Conservation (phyloP, 2,888 invertebrate species). For the Drosophila nr. perissopoda region DNA sequence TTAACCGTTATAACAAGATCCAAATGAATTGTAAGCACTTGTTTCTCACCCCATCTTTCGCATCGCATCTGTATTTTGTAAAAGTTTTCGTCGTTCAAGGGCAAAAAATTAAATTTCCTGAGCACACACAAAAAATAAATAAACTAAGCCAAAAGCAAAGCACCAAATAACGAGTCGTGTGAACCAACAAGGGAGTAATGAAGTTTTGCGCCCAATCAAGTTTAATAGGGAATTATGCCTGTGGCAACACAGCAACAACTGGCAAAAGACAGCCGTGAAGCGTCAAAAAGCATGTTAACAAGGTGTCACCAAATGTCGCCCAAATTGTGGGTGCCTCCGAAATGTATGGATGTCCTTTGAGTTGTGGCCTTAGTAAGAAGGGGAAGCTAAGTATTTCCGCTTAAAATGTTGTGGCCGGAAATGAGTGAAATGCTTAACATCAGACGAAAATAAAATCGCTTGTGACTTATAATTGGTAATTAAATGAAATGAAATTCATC, state of each 20-base stretch:
- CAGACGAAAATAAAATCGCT: conserved; percentile 5
- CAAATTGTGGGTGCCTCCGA: conserved; percentile 11
- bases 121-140: conserved; percentile 21
- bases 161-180: conserved; percentile 35
- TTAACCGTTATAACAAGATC: conserved; percentile 73
- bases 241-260: conserved; percentile 39
- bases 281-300: conserved; percentile 74
- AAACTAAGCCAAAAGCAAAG: conserved; percentile 19
- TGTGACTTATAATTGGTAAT: conserved; percentile 11
- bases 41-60: conserved; percentile 15
- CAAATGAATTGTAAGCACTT: conserved; percentile 81
- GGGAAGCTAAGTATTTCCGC: conserved; percentile 43
- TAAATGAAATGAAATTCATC: background rate
- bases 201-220: conserved; percentile 81
- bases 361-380: conserved; percentile 8
- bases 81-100: conserved; percentile 58
- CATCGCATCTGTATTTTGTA: conserved; percentile 9
- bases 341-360: conserved; percentile 1
- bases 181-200: conserved; percentile 63
- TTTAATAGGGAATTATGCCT: conserved; percentile 77
- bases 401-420: conserved; percentile 38
- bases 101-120: conserved; percentile 66
- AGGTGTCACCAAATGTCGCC: conserved; percentile 63
- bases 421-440: conserved; percentile 27
- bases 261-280: conserved; percentile 29